Percentiles rank a stretch among this genome's conserved stretches.
phyloP scores from a whole-genome alignment of 2,888 invertebrate genomes.

The Tiliacea aurago region DNA sequence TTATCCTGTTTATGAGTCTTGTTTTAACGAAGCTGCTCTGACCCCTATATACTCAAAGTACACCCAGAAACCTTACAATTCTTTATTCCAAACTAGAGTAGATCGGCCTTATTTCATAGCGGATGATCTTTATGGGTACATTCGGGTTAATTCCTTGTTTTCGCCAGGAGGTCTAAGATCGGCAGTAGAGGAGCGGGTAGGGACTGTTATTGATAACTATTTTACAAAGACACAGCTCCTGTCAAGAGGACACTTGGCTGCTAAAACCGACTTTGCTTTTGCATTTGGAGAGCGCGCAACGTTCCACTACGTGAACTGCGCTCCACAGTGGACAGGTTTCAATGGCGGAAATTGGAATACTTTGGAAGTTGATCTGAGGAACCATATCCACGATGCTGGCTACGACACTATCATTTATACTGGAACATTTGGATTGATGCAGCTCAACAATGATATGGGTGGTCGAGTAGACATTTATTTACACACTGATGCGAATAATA shows the following conservation, averaged over 20 bases:
- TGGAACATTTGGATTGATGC: slow-evolving; percentile 91
- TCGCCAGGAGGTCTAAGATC: slow-evolving; percentile 78
- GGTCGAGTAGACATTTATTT: slow-evolving; percentile 82
- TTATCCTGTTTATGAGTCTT: slow-evolving; percentile 83
- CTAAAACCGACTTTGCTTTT: slow-evolving; percentile 92
- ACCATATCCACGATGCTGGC: slow-evolving; percentile 77
- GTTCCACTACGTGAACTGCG: slow-evolving; percentile 92
- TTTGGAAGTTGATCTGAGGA: slow-evolving; percentile 86
- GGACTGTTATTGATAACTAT: slow-evolving; percentile 78
- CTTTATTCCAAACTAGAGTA: slow-evolving; percentile 82
- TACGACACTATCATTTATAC: slow-evolving; percentile 89
- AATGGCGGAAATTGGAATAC: slow-evolving; percentile 91
- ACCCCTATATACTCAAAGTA: slow-evolving; percentile 83
- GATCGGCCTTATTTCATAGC: slow-evolving; percentile 81
- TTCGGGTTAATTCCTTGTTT: slow-evolving; percentile 79
- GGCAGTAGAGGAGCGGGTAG: slow-evolving; percentile 78
- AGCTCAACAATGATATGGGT: slow-evolving; percentile 84
- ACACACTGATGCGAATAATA: slow-evolving; percentile 79
- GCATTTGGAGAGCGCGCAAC: slow-evolving; percentile 91
- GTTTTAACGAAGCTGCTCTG: slow-evolving; percentile 78
- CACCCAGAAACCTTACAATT: slow-evolving; percentile 84
- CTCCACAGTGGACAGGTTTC: slow-evolving; percentile 92
- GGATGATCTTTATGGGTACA: slow-evolving; percentile 72
- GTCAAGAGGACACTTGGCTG: slow-evolving; percentile 92
- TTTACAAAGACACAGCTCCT: slow-evolving; percentile 83